phyloP scores from a whole-genome alignment of 1,140 invertebrate species.

The Macrobrachium nipponense region DNA sequence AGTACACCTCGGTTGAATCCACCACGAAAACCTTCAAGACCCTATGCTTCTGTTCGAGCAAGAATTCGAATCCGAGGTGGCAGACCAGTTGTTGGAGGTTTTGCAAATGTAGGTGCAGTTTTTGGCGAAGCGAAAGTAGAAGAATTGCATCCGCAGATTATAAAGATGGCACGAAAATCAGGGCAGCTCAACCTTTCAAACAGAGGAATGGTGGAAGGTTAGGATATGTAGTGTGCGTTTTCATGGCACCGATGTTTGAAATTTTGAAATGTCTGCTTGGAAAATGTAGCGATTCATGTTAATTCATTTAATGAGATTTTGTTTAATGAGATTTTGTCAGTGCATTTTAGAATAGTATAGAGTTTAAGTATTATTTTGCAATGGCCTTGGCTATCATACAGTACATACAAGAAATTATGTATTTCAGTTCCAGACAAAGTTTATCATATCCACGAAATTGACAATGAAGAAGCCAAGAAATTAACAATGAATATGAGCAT shows the following conservation, averaged over 20 bases:
- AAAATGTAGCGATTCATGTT: no score
- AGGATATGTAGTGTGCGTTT: slow-evolving; percentile 23
- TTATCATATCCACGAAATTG: slow-evolving; percentile 83
- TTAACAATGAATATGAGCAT: slow-evolving; percentile 73
- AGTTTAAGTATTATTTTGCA: no score
- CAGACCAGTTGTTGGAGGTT: slow-evolving; percentile 58
- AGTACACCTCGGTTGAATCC: slow-evolving; percentile 26
- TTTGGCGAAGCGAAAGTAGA: slow-evolving; percentile 45
- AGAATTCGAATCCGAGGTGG: no score
- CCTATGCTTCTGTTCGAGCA: slow-evolving; percentile 35
- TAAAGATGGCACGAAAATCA: slow-evolving; percentile 82
- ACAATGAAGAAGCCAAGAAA: slow-evolving; percentile 74
- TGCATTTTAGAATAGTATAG: no score
- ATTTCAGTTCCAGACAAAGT: slow-evolving; percentile 81
- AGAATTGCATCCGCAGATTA: slow-evolving; percentile 76
- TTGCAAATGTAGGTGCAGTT: slow-evolving; percentile 61
- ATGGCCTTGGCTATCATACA: no score
- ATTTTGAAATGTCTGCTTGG: neutral
- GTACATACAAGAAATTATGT: no score
- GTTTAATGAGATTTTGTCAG: no score
- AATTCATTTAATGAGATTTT: no score
- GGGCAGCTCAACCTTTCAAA: slow-evolving; percentile 84
- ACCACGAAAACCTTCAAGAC: slow-evolving; percentile 32
- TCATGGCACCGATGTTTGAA: slow-evolving; percentile 3
- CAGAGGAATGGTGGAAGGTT: slow-evolving; percentile 80